Conservation (phyloP, 1,140 invertebrate genomes). For the Drosophila ambigua region DNA sequence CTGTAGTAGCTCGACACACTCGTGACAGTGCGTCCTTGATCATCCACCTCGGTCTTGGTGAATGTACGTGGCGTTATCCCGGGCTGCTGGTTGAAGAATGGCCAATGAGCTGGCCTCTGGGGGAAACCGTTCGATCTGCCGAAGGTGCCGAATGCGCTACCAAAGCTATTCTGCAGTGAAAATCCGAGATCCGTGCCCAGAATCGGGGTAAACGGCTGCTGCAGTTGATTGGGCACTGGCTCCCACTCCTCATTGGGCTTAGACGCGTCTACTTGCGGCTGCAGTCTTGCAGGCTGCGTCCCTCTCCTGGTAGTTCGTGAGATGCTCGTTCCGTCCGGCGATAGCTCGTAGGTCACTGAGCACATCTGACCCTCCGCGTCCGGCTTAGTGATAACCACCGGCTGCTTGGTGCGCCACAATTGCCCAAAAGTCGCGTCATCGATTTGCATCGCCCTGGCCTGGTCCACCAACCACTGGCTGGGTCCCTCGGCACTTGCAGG, state of each 20-base stretch:
- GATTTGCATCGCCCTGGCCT: conserved; percentile 41
- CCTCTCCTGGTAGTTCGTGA: neutral
- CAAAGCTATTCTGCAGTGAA: conserved; percentile 22
- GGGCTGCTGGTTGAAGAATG: conserved; percentile 32
- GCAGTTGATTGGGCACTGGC: conserved; percentile 18
- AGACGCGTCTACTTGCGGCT: neutral
- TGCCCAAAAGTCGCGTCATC: conserved; percentile 33
- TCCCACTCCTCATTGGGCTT: conserved; percentile 60
- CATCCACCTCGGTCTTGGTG: conserved; percentile 55
- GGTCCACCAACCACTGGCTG: conserved; percentile 23
- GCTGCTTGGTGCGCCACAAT: conserved; percentile 50
- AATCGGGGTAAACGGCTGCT: neutral
- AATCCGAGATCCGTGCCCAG: neutral
- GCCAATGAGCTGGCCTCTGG: conserved; percentile 1
- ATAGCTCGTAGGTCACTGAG: conserved; percentile 40
- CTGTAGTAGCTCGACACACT: conserved; percentile 34
- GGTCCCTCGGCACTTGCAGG: conserved; percentile 6
- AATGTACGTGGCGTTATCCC: conserved; percentile 44
- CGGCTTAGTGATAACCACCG: conserved; percentile 40
- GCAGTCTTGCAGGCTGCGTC: neutral
- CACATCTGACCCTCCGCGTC: conserved; percentile 16
- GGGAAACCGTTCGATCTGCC: neutral
- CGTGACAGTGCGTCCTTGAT: conserved; percentile 48
- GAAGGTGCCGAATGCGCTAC: neutral
- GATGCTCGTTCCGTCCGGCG: conserved; percentile 25